Conservation (phyloP, 1,140 invertebrate genomes). For the Zaprionus capensis region DNA sequence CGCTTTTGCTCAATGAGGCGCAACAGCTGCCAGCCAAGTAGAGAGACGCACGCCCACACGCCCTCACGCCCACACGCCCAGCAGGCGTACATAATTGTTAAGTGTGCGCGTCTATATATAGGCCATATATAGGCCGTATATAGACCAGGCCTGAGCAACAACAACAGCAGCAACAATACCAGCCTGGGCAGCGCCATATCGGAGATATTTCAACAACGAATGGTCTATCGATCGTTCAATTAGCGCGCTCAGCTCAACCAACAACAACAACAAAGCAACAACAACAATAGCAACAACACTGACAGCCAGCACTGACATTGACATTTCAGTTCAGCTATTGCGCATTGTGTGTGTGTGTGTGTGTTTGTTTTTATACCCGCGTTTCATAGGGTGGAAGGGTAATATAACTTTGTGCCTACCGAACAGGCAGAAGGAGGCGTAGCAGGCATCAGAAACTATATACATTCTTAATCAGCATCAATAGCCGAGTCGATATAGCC, state of each 20-base stretch:
- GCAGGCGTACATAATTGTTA: conserved; percentile 39
- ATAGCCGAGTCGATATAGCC: too few relatives aligned
- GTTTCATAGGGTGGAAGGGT: too few relatives aligned
- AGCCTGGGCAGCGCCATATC: conserved; percentile 8
- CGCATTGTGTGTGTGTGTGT: conserved; percentile 27
- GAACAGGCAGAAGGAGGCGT: too few relatives aligned
- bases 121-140: conserved; percentile 27
- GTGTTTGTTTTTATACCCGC: background rate
- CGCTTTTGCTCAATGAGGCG: conserved; percentile 77
- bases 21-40: conserved; percentile 65
- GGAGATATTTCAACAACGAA: conserved; percentile 29
- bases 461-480: too few relatives aligned
- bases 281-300: conserved; percentile 24
- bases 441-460: too few relatives aligned
- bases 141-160: conserved; percentile 8
- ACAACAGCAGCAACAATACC: background rate
- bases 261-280: conserved; percentile 41
- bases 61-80: conserved; percentile 4
- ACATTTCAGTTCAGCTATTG: conserved; percentile 71
- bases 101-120: conserved; percentile 46
- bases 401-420: too few relatives aligned
- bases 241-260: conserved; percentile 59
- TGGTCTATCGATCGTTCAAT: conserved; percentile 77
- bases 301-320: conserved; percentile 64
- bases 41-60: conserved; percentile 58